Percentiles rank a stretch among this genome's conserved stretches.
Conservation (phyloP, 2,797 vertebrate genomes). For the Micrastur ruficollis region DNA sequence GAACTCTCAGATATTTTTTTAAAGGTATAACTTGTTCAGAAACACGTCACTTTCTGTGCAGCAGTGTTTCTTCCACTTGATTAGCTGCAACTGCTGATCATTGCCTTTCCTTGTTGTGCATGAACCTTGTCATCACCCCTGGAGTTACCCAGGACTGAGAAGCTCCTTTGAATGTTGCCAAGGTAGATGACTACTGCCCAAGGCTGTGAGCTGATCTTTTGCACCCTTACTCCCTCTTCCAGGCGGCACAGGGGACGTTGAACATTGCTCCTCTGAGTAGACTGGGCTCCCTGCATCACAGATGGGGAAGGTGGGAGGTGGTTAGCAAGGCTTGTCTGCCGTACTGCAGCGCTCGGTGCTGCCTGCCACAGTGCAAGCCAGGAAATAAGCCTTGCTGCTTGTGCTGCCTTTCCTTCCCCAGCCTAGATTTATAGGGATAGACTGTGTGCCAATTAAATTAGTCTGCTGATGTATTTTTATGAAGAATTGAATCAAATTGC, state of each 20-base stretch:
- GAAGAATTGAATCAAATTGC: not conserved
- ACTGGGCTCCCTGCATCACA: not conserved
- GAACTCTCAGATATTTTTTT: not conserved
- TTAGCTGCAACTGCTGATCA: not conserved
- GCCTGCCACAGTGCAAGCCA: not conserved
- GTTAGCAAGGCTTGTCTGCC: not conserved
- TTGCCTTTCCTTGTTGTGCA: not conserved
- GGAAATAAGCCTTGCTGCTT: not conserved
- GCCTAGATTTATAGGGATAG: not conserved
- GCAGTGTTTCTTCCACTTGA: not conserved
- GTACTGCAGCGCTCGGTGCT: not conserved
- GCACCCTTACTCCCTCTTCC: not conserved
- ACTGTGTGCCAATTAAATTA: fast-evolving
- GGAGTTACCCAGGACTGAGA: not conserved
- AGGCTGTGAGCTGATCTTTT: not conserved
- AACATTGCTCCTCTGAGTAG: fast-evolving
- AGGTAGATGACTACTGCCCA: not conserved
- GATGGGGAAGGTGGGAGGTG: not conserved
- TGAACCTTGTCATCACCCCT: not conserved
- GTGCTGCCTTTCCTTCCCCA: not conserved
- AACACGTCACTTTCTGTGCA: not conserved
- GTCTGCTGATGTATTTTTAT: not conserved
- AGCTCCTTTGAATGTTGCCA: not conserved
- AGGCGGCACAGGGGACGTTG: not conserved
- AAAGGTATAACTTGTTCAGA: not conserved